Evolutionary conservation across 2,113 vertebrate species (phyloP), one percentile per base, ranked within the genome.

Genomic region (Caloenas nicobarica): DNA sequence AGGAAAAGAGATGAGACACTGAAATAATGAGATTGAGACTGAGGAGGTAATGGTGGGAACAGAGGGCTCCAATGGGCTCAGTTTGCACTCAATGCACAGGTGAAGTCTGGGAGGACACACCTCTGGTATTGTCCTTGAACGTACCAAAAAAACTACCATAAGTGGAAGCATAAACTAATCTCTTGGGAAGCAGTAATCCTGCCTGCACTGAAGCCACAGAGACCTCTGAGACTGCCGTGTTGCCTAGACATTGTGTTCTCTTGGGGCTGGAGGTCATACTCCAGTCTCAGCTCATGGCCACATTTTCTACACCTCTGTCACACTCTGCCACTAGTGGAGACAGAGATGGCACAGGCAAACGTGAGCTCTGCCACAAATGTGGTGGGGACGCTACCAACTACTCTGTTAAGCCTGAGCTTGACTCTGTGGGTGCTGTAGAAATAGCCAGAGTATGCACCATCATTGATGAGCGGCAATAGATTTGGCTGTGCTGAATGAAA

Each of bases 381-480:
- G 0, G 9, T 46, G 14, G 5, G 23, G 24, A 31, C 7, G 38
- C 25, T 81, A 38, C 44, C 1, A 2, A 7, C 8, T 31, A 24
- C 22, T 58, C 42, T 64, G 16, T 34, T 76, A n/a, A 60, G 7
- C 9, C 28, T 31, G 7, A 71, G 16, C 5, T 23, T 31, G 5
- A 33, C 0, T 1, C 10, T 1, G 1, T 9, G 17, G 13, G 3
- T 1, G 0, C 31, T 22, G 9, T 29, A 36, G 14, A 61, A 65
- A 58, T 4, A 72, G 22, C 9, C 1, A 0, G 29, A 64, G 4
- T 19, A 11, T 31, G 26, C 26, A 31, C 22, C 23, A 42, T 10
- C 23, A 16, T 57, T 73, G 22, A 50, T 44, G 14, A 42, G 18
- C 46, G 5, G 29, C 15, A 64, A 36, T 18, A 64, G 28, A 64